Percentiles rank a stretch among this genome's conserved stretches.
These are phyloP conservation scores for Eulemur coronatus DNA, from an alignment of 2,797 vertebrate genomes.

Conservation along the genomic window DNA sequence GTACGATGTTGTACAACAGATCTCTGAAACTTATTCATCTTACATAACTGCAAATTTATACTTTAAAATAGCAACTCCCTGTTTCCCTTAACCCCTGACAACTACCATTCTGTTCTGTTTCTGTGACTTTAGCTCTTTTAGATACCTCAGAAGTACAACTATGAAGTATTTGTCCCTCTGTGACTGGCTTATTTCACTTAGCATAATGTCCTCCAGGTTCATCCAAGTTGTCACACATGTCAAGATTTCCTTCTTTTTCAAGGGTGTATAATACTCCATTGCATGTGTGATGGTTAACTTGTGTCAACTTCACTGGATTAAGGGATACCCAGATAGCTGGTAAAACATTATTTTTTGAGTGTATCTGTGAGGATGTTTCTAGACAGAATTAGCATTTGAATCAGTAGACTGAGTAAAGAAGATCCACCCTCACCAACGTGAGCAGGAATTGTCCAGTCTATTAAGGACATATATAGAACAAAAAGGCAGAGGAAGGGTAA, in stretches of 20 bases:
- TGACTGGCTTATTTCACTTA: neutral
- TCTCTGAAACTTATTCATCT: neutral
- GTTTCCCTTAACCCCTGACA: neutral
- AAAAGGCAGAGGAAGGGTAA: too few species aligned
- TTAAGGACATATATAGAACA: too few species aligned
- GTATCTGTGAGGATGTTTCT: neutral
- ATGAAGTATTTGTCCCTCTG: neutral
- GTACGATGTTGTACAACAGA: neutral
- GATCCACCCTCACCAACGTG: too few species aligned
- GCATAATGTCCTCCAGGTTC: neutral
- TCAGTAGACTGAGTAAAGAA: too few species aligned
- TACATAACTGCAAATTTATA: neutral
- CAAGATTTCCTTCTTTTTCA: neutral
- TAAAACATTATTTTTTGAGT: neutral
- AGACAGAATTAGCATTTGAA: too few species aligned
- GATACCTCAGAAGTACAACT: neutral
- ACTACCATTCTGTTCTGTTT: neutral
- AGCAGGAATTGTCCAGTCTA: too few species aligned
- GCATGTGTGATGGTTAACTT: neutral
- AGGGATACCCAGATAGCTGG: neutral
- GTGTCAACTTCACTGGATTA: neutral
- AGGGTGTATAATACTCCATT: neutral
- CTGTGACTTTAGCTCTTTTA: neutral
- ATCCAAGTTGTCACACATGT: neutral
- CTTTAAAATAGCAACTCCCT: neutral